Base-by-base conservation (phyloP, 1,140 invertebrate genomes). In the Probaryconus sp. region DNA sequence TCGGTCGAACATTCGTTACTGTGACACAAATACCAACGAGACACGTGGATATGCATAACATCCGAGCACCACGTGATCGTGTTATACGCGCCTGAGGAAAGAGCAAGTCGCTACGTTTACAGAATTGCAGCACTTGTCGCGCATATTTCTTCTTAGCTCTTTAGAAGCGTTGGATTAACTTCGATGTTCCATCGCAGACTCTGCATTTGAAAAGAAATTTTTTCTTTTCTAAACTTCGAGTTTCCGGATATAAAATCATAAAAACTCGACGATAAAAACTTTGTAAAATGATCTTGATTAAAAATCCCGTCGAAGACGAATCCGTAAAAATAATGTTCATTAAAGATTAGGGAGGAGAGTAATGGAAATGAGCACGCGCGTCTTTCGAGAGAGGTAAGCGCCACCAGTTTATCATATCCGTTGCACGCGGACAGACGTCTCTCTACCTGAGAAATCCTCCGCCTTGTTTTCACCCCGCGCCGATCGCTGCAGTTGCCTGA, bases 371-470 rank as follows among this genome's bases (percentile, higher is more conserved):
- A 2, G 40, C 20, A 11, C 40, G 24, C 48, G 53, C 42, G 33
- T 51, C 40, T 60, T 77, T 63, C 48, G 65, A 48, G 76, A 31
- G 69, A 73, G 61, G 72, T 73, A 70, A 79, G 78, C 76, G 76
- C 79, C 76, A 65, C 53, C 50, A 56, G 65, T 79, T 79, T 80
- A 76, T 79, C 79, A 79, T 76, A 78, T 76, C 78, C 17, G 38
- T 40, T 20, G 42, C 58, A 67, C 61, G 70, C 77, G 56, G 58
- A 50, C 60, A 43, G n/a, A n/a, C n/a, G n/a, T n/a, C n/a, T 53
- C 71, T 31, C 63, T 70, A 72, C 69, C 72, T 76, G 53, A 40
- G 28, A 43, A 43, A 43, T 18, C 24, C 24, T 45, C 31, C 37
- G 10, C 35, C 26, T 24, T 18, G 10, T 30, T 40, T 21, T 20